Conservation (phyloP, 2,888 invertebrate genomes). For the Pandemis heparana region DNA sequence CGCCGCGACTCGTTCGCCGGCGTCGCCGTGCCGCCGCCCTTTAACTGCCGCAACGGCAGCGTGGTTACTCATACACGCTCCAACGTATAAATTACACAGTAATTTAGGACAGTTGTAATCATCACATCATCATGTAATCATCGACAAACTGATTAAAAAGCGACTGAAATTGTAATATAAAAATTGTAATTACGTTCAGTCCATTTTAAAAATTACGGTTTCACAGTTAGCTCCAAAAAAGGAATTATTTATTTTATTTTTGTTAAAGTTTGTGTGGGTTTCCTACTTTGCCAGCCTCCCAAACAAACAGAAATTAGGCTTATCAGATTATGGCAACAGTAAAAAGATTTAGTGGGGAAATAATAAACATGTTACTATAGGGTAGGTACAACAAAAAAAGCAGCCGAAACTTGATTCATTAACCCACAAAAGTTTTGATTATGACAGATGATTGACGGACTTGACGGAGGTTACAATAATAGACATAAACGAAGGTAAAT, state of each 20-base stretch:
- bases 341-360: background rate
- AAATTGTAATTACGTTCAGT: no score
- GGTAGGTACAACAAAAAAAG: conserved; percentile 4
- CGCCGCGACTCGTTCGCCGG: conserved; percentile 86
- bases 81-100: background rate
- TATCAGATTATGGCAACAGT: background rate
- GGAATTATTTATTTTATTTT: no score
- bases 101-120: no score
- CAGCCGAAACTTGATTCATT: conserved; percentile 8
- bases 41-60: conserved; percentile 87
- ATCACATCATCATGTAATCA: no score
- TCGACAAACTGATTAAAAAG: no score
- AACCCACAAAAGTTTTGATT: conserved; percentile 22
- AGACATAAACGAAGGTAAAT: conserved; percentile 30
- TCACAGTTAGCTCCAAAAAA: no score
- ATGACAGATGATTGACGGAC: conserved; percentile 37
- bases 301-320: background rate
- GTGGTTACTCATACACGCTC: conserved; percentile 68
- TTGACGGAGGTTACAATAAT: conserved; percentile 37
- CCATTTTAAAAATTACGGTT: no score
- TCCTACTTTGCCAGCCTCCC: background rate
- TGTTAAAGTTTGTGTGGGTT: no score
- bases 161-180: no score
- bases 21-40: conserved; percentile 87
- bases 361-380: background rate